phyloP scores from a whole-genome alignment of 2,888 invertebrate species.

The Metalampra italica region DNA sequence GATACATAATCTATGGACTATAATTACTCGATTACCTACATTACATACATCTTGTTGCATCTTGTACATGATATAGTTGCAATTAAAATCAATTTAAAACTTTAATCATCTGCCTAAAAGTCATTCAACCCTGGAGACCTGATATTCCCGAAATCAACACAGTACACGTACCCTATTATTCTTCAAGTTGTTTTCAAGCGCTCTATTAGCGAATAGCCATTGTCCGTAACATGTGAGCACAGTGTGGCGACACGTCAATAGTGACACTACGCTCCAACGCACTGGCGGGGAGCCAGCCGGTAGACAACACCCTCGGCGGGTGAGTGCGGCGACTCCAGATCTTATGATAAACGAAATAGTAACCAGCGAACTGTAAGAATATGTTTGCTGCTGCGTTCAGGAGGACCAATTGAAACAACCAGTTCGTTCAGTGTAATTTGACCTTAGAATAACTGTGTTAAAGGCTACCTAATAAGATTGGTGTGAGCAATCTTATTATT shows the following conservation, averaged over 20 bases:
- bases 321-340: not conserved
- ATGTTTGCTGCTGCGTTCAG: conserved; percentile 21
- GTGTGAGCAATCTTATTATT: too few relatives aligned
- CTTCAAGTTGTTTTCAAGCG: too few relatives aligned
- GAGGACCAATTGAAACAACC: conserved; percentile 20
- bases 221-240: conserved; percentile 29
- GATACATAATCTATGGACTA: too few relatives aligned
- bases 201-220: conserved; percentile 9
- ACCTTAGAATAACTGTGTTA: not conserved
- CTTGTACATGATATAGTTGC: too few relatives aligned
- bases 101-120: too few relatives aligned
- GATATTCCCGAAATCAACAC: too few relatives aligned
- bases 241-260: conserved; percentile 23
- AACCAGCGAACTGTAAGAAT: not conserved
- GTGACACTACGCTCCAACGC: conserved; percentile 29
- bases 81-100: too few relatives aligned
- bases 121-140: too few relatives aligned
- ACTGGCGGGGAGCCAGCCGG: conserved; percentile 31
- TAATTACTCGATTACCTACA: too few relatives aligned
- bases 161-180: too few relatives aligned
- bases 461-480: not conserved
- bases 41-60: too few relatives aligned
- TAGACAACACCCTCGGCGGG: not conserved
- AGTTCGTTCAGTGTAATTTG: conserved; percentile 6
- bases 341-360: not conserved